phyloP scores from a whole-genome alignment of 2,797 vertebrate genomes.

The Spheniscus humboldti region DNA sequence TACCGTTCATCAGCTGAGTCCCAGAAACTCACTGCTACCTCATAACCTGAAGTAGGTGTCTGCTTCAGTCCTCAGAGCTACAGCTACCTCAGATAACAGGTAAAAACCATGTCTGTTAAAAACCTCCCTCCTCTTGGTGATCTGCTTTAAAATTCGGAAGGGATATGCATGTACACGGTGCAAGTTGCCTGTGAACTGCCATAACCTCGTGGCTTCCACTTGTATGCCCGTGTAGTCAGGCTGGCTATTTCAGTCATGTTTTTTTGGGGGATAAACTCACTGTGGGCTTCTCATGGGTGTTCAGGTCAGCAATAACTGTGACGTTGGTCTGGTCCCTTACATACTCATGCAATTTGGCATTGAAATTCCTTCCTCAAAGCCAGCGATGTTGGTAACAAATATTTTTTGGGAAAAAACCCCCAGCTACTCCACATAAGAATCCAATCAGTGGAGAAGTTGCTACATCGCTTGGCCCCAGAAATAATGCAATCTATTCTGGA shows the following conservation, averaged over 20 bases:
- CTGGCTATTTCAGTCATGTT: neutral
- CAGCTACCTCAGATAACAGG: neutral
- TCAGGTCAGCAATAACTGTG: neutral
- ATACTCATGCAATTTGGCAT: neutral
- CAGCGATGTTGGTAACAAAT: neutral
- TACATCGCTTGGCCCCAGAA: neutral
- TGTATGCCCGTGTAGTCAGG: fast-evolving
- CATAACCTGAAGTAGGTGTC: neutral
- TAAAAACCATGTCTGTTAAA: neutral
- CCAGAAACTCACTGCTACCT: neutral
- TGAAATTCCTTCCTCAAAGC: neutral
- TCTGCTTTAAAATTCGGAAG: neutral
- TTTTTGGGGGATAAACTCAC: neutral
- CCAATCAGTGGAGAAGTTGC: neutral
- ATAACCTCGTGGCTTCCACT: neutral
- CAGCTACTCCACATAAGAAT: neutral
- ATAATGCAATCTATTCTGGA: neutral
- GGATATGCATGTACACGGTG: neutral
- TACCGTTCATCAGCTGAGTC: neutral
- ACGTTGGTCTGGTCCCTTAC: neutral
- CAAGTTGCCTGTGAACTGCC: neutral
- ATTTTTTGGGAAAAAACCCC: neutral
- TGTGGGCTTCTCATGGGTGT: neutral
- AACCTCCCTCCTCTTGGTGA: neutral
- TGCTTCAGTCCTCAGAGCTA: neutral